These are phyloP conservation scores for Agrypnia vestita DNA, from an alignment of 1,140 invertebrate species.

Conservation along the genomic window DNA sequence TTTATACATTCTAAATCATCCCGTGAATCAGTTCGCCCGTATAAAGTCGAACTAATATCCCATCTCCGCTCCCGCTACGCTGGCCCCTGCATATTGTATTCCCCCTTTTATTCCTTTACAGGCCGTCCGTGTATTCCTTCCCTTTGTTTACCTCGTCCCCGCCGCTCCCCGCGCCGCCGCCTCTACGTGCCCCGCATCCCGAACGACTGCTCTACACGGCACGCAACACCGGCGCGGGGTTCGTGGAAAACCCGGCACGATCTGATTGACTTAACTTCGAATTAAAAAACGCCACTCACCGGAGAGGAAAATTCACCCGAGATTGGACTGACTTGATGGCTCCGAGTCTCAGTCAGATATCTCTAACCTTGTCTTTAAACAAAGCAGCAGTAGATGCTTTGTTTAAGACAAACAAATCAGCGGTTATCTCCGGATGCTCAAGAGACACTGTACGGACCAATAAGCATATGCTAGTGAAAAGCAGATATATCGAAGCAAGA, in stretches of 20 bases:
- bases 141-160: slow-evolving; percentile 26
- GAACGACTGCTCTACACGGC: slow-evolving; percentile 1
- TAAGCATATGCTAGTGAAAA: too few species aligned
- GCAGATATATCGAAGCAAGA: too few species aligned
- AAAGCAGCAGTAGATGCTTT: too few species aligned
- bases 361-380: too few species aligned
- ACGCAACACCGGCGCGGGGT: too few species aligned
- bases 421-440: too few species aligned
- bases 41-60: too few species aligned
- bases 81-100: not conserved
- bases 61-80: too few species aligned
- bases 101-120: slow-evolving; percentile 20
- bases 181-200: slow-evolving; percentile 13
- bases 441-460: too few species aligned
- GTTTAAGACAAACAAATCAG: too few species aligned
- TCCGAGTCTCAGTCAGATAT: not conserved
- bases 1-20: not conserved
- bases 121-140: slow-evolving; percentile 8
- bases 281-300: slow-evolving; percentile 21
- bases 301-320: not conserved
- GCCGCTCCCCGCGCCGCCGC: not conserved
- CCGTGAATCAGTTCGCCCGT: not conserved
- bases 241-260: not conserved
- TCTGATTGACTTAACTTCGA: slow-evolving; percentile 13
- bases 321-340: too few species aligned